Base-by-base conservation (phyloP, 1,140 invertebrate genomes). In the Lucilia sericata region DNA sequence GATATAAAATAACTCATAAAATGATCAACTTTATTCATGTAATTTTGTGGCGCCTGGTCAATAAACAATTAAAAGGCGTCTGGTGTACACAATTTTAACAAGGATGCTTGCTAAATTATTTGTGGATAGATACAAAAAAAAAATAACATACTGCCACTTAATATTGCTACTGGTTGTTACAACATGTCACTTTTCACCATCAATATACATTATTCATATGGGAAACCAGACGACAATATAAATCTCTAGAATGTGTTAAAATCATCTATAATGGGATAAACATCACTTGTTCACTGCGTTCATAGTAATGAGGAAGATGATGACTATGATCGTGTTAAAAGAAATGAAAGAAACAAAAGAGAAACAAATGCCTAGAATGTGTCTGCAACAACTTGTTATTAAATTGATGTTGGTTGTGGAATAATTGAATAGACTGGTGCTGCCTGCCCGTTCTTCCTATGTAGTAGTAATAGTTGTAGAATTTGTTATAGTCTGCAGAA, bases 261-360 rank as follows among this genome's bases (percentile, higher is more conserved):
- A 70, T 70, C 65, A 70, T 70, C 65, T 70, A 70, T 70, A 70
- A 70, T 70, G 9, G 65, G 65, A 70, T 70, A 12, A 70, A 70
- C 19, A 70, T 70, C 65, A 70, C 65, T 70, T 70, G 65, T 21
- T 70, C 19, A 9, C 51, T 19, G 65, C 7, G n/a, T 2, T 70
- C 55, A 60, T 60, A 60, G 55, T 60, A 60, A 60, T 60, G 14
- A 60, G 5, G 14, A 60, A 60, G 65, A 70, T 70, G 21, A 21
- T 70, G 65, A 25, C 7, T 4, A 70, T 70, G 65, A 70, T 55
- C 13, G 17, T 55, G 12, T 55, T 14, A n/a, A 17, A 55, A 55
- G 17, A 55, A 14, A 55, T 12, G 17, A 42, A 17, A 55, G 14
- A 55, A 55, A 17, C 4, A 51, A 13, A 55, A 55, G 8, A 55